Evolutionary conservation across 2,797 vertebrate genomes (phyloP), one percentile per base, ranked within the genome.

Genomic region (Amniataba percoides): DNA sequence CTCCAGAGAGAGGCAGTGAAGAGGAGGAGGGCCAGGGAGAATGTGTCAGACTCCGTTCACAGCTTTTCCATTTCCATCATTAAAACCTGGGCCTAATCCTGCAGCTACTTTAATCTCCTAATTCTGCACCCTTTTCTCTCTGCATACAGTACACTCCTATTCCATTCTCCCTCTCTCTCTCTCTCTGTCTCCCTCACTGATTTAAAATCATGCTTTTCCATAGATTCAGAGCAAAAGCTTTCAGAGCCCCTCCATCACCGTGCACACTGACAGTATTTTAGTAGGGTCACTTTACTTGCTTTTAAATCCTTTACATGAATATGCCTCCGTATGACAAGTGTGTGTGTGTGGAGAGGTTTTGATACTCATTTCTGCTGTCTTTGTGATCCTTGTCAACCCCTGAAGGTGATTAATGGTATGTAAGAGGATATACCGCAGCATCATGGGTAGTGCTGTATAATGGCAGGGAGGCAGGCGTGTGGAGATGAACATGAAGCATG

Each of bases 41-140:
- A 88, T 71, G 81, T 90, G 87, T 86, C 77, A 81, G 82, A 87
- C 83, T 86, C 71, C 31, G 72, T 87, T 90, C 85, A 78, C 88
- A 88, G 89, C 80, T 91, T 94, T 94, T 88, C 87, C 92, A 91
- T 92, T 94, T 92, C 87, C 88, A 95, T 94, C 92, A 94, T 94
- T 92, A 94, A 95, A 95, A 93, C 92, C 93, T 89, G 89, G 79
- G 84, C 83, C 86, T 95, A 95, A 95, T 95, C 93, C 93, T 86
- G 88, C 88, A 82, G 84, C 83, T 91, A 86, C 86, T 95, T 93
- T 95, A 96, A 95, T 95, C 94, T 94, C 91, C 85, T 89, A 92
- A 93, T 93, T 94, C 92, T 91, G 84, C 80, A 65, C 61, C 84
- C 74, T 71, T 79, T 83, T 87, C 77, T 79, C 87, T 84, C 74